Percentiles rank a stretch among this genome's conserved stretches.
Evolutionary conservation across 2,797 vertebrate genomes (phyloP).

Genomic region (Takifugu rubripes): DNA sequence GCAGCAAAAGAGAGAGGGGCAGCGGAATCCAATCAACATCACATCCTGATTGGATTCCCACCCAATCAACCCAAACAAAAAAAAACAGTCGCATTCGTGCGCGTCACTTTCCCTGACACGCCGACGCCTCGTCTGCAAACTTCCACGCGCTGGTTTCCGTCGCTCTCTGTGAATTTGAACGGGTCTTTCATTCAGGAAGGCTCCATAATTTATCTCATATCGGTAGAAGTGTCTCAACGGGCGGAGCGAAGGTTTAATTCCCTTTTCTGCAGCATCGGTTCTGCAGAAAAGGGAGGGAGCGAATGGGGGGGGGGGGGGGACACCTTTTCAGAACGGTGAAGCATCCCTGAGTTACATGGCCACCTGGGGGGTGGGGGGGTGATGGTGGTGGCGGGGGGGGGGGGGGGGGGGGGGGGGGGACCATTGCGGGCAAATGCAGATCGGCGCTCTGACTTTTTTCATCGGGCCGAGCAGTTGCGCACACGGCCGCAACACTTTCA

Average conservation of each 20-base stretch:
- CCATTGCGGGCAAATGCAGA: slow-evolving; percentile 8
- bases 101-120: slow-evolving; percentile 30
- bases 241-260: slow-evolving; percentile 17
- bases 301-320: slow-evolving; percentile 9
- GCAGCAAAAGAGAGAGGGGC: slow-evolving; percentile 57
- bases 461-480: slow-evolving; percentile 28
- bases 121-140: slow-evolving; percentile 19
- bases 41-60: background rate
- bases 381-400: background rate
- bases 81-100: slow-evolving; percentile 46
- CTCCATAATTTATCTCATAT: background rate
- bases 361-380: slow-evolving; percentile 19
- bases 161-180: slow-evolving; percentile 6
- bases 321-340: slow-evolving; percentile 16
- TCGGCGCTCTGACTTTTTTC: slow-evolving; percentile 4
- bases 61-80: slow-evolving; percentile 53
- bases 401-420: slow-evolving; percentile 9
- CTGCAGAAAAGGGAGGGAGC: slow-evolving; percentile 25
- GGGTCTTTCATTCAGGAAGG: too few species aligned
- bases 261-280: slow-evolving; percentile 44
- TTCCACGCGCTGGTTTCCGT: slow-evolving; percentile 4
- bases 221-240: slow-evolving; percentile 26
- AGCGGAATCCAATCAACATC: slow-evolving; percentile 62
- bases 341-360: slow-evolving; percentile 35
- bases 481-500: slow-evolving; percentile 50